Evolutionary conservation across 2,888 invertebrate genomes (phyloP).

Genomic region (Heliconius hortense): DNA sequence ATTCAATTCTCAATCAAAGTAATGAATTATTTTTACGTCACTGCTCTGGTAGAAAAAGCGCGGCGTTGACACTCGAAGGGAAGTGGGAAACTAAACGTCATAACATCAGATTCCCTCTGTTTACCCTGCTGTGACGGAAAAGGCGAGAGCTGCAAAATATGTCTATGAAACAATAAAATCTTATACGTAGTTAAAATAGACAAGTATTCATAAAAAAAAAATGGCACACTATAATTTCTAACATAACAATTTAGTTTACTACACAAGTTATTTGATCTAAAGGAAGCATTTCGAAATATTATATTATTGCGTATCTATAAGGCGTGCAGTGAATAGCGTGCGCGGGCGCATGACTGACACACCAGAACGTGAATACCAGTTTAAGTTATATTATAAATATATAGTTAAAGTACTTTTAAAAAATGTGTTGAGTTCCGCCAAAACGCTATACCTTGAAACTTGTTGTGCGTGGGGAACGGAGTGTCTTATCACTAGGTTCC

Average conservation of each 20-base stretch:
- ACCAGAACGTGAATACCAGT: background rate
- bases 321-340: constrained; percentile 13
- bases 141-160: no score
- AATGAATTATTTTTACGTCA: no score
- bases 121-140: no score
- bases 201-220: background rate
- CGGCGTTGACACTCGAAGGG: no score
- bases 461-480: background rate
- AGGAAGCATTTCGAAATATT: constrained; percentile 19
- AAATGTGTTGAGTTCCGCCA: background rate
- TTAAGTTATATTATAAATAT: background rate
- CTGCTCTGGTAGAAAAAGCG: no score
- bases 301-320: constrained; percentile 5
- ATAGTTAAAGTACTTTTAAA: background rate
- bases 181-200: background rate
- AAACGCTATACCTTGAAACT: background rate
- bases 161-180: background rate
- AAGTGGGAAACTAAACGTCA: no score
- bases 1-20: no score
- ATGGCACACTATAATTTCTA: background rate
- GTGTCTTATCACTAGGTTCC: no score
- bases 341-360: constrained; percentile 14
- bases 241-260: background rate
- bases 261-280: constrained; percentile 2
- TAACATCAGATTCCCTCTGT: background rate